These are phyloP conservation scores for Polypedilum vanderplanki DNA, from an alignment of 1,140 invertebrate species.

Conservation along the genomic window DNA sequence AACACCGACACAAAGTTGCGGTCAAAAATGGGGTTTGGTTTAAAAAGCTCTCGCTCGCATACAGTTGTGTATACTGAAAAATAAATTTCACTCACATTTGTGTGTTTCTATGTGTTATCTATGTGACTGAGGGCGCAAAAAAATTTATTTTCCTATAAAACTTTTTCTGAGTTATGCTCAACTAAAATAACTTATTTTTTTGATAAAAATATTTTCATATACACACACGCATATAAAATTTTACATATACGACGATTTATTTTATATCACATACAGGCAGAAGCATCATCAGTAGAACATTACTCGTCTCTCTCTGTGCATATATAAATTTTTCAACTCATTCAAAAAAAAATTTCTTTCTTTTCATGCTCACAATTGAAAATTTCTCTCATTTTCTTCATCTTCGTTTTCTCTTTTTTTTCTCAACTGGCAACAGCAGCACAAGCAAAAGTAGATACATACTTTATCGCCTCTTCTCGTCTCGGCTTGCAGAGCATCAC, in stretches of 20 bases:
- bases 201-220: background rate
- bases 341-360: background rate
- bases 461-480: too few species aligned
- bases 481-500: background rate
- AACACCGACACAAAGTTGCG: slow-evolving; percentile 24
- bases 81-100: slow-evolving; percentile 1
- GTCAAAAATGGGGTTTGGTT: slow-evolving; percentile 28
- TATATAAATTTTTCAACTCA: background rate
- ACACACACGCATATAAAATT: background rate
- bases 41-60: slow-evolving; percentile 17
- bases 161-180: background rate
- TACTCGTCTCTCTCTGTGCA: background rate
- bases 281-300: too few species aligned
- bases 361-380: background rate
- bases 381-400: background rate
- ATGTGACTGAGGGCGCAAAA: background rate
- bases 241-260: background rate
- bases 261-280: too few species aligned
- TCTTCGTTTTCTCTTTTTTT: slow-evolving; percentile 6
- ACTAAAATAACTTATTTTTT: background rate
- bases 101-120: background rate
- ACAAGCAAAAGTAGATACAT: too few species aligned
- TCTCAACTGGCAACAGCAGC: background rate
- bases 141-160: background rate
- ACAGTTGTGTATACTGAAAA: background rate